Evolutionary conservation across 53 echinoderm and acorn worm species (phyloP).

Genomic region (Patiria pectinifera): DNA sequence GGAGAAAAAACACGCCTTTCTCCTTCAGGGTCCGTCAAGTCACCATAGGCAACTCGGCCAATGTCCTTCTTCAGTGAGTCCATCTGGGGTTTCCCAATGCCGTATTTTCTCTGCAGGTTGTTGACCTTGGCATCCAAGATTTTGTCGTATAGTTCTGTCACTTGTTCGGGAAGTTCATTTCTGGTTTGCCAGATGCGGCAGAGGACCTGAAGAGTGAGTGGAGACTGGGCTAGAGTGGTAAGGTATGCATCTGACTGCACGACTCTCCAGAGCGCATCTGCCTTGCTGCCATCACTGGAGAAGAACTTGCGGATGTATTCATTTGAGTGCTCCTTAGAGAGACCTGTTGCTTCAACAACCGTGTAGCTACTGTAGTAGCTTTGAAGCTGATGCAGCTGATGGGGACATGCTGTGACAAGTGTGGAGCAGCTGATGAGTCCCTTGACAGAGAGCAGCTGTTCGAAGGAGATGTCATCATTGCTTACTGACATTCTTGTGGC

Average conservation of each 20-base stretch:
- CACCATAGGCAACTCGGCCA: background rate
- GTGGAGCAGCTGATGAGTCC: background rate
- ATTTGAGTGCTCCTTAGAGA: background rate
- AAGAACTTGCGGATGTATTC: background rate
- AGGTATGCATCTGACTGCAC: background rate
- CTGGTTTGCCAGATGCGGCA: background rate
- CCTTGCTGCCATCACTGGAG: background rate
- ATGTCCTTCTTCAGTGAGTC: background rate
- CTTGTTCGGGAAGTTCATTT: background rate
- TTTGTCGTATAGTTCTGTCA: background rate
- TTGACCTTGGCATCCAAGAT: background rate
- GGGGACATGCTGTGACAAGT: background rate
- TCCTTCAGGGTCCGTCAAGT: too few relatives aligned
- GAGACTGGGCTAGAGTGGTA: background rate
- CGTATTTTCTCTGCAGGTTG: background rate
- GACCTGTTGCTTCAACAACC: constrained; percentile 4
- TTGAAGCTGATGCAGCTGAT: background rate
- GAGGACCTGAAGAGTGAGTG: background rate
- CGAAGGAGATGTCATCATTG: background rate
- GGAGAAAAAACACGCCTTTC: background rate
- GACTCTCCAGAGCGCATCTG: background rate
- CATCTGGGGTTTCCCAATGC: background rate
- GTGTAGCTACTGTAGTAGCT: background rate
- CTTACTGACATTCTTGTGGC: background rate
- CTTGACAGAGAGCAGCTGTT: background rate